Conservation (phyloP, 2,113 vertebrate species). For the Petroica traversi region DNA sequence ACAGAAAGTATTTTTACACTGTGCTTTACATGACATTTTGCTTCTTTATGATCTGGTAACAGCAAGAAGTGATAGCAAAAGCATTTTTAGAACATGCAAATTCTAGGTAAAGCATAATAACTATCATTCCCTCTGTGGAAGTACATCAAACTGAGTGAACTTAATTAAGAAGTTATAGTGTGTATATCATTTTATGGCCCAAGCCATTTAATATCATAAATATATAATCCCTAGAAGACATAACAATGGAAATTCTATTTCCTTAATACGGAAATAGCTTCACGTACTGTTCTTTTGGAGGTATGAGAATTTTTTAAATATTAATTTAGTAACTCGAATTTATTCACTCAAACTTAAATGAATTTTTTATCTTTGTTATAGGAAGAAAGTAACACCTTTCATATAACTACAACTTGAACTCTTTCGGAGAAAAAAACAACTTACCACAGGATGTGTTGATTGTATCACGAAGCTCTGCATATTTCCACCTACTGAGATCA, state of each 20-base stretch:
- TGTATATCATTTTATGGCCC: not conserved
- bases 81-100: not conserved
- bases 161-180: not conserved
- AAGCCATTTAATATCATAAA: not conserved
- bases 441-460: constrained; percentile 98
- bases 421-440: not conserved
- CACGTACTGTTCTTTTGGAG: not conserved
- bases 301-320: not conserved
- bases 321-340: no score
- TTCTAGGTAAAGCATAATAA: not conserved
- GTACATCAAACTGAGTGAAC: not conserved
- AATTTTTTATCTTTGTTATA: not conserved
- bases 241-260: not conserved
- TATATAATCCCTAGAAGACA: not conserved
- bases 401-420: not conserved
- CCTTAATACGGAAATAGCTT: not conserved
- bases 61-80: not conserved
- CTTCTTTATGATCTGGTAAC: not conserved
- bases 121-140: not conserved
- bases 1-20: not conserved
- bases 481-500: constrained; percentile 98
- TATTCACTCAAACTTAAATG: not conserved
- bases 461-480: constrained; percentile 93
- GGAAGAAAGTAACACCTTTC: not conserved
- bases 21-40: not conserved